Evolutionary conservation across 2,888 invertebrate species (phyloP), one percentile per base, ranked within the genome.

Genomic region (Lamellibrachia columna): DNA sequence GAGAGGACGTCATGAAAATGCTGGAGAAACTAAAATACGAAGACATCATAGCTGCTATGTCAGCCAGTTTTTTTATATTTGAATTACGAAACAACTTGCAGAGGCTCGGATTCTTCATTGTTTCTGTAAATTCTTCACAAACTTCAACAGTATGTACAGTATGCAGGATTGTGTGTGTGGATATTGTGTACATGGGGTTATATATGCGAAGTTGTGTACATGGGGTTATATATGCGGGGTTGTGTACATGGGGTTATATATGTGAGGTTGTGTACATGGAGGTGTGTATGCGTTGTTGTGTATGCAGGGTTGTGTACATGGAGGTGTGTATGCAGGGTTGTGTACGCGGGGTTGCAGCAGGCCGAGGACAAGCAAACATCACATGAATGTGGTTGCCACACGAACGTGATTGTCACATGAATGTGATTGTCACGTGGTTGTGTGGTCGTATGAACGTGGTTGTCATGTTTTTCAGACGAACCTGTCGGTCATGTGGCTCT

Each of bases 381-480:
- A 75, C 75, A 2, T 75, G n/a, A n/a, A 60, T 22, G 22, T 15
- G 60, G 60, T 75, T 75, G 75, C n/a, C 75, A 75, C 40, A 40
- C 40, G 40, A 40, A 40, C 40, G 40, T 75, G 75, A 22, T 75
- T 75, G 15, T 75, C 75, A 75, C 22, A 11, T n/a, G 75, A 75
- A 75, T n/a, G 22, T 75, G 75, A 22, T n/a, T 22, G 22, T 75
- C 75, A 1, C n/a, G 22, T 75, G 75, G 75, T n/a, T 75, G 22
- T 75, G 75, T 75, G 75, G 40, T 40, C 40, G 40, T 40, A 40
- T 40, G 40, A 75, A 60, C 60, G 22, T 15, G 60, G 60, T 75
- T 75, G 75, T 75, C 75, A 75, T 75, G 75, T 75, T 75, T 75
- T 75, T 75, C 75, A 75, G 75, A 11, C 75, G 75, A 75, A 75